Evolutionary conservation across 2,113 vertebrate genomes (phyloP).

Genomic region (Isurus oxyrinchus): DNA sequence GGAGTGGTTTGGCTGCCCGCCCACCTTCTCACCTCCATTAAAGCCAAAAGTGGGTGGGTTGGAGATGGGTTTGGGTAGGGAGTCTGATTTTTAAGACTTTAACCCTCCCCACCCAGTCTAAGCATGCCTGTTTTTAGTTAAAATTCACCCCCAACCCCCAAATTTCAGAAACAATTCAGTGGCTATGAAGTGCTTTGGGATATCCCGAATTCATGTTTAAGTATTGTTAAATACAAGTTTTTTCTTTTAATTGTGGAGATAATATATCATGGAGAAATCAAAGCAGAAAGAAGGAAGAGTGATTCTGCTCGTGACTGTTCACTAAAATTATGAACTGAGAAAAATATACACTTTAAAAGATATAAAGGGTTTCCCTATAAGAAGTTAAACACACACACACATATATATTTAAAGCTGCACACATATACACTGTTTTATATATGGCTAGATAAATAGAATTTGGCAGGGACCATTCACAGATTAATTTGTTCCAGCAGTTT

Average conservation of each 20-base stretch:
- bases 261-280: not conserved
- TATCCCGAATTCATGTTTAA: too few relatives aligned
- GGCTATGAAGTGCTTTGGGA: too few relatives aligned
- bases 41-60: too few relatives aligned
- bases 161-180: too few relatives aligned
- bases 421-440: not conserved
- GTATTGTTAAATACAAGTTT: too few relatives aligned
- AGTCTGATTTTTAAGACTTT: too few relatives aligned
- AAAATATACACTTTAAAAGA: not conserved
- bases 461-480: not conserved
- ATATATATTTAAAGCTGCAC: not conserved
- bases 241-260: not conserved
- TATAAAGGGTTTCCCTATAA: not conserved
- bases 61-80: too few relatives aligned
- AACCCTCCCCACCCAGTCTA: too few relatives aligned
- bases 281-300: not conserved
- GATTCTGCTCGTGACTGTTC: not conserved
- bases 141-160: too few relatives aligned
- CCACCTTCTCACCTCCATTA: too few relatives aligned
- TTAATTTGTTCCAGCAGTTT: constrained; percentile 3
- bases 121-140: too few relatives aligned
- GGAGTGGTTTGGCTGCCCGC: too few relatives aligned
- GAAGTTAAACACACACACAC: not conserved
- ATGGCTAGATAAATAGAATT: not conserved
- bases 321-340: constrained; percentile 19